Percentiles rank a stretch among this genome's conserved stretches.
Conservation (phyloP, 2,888 invertebrate species). For the Prostheceraeus crozeri region DNA sequence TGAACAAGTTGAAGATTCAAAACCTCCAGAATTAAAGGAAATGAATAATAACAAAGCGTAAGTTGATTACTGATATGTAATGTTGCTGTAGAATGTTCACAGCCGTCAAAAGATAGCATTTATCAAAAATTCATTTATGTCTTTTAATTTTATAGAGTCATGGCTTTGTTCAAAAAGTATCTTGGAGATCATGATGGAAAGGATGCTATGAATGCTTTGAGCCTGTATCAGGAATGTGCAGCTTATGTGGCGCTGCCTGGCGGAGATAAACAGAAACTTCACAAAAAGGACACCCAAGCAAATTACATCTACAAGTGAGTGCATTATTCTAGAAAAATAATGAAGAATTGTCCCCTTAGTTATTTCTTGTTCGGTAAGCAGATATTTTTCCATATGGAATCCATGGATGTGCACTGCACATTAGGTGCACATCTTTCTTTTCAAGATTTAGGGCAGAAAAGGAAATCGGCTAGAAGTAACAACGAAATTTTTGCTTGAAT, state of each 20-base stretch:
- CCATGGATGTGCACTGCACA: no score
- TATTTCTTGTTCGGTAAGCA: no score
- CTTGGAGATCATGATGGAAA: slow-evolving; percentile 47
- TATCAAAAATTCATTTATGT: no score
- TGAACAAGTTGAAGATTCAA: neutral
- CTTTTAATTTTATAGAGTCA: slow-evolving; percentile 44
- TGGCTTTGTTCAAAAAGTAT: slow-evolving; percentile 52
- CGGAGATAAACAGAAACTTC: slow-evolving; percentile 35
- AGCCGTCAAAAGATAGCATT: no score
- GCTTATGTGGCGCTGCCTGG: slow-evolving; percentile 42
- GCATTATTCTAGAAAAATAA: no score
- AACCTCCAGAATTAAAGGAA: slow-evolving; percentile 44
- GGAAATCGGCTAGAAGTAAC: no score
- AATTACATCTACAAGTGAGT: slow-evolving; percentile 43
- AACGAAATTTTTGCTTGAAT: no score
- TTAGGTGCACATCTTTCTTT: no score
- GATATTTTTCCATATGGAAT: no score
- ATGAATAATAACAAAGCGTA: slow-evolving; percentile 46
- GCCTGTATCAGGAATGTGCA: slow-evolving; percentile 50
- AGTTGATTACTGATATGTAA: slow-evolving; percentile 42
- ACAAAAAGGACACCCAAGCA: slow-evolving; percentile 45
- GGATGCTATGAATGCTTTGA: slow-evolving; percentile 46
- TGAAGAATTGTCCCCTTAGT: no score
- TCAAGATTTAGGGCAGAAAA: no score
- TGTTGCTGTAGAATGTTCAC: no score